Conservation (phyloP, 30 jellyfish, hydroid and myxozoan species). For the Cassiopea xamachana region DNA sequence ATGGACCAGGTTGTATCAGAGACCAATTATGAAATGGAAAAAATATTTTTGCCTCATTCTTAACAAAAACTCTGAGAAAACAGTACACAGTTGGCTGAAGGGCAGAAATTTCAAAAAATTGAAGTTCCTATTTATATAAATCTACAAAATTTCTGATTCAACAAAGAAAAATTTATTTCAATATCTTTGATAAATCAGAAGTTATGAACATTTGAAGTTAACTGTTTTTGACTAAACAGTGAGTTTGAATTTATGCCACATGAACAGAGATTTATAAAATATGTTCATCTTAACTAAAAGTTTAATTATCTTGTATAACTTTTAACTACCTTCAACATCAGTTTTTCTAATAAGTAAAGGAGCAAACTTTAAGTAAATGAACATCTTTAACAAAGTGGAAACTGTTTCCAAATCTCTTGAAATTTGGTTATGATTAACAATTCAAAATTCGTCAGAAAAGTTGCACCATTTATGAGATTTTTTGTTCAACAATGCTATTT, state of each 20-base stretch:
- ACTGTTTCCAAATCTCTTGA: background rate
- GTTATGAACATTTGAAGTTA: no score
- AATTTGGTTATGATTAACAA: background rate
- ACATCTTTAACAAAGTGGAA: background rate
- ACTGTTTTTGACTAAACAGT: background rate
- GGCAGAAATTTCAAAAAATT: background rate
- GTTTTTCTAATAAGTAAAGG: background rate
- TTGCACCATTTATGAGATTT: background rate
- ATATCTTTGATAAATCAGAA: no score
- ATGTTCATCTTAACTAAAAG: background rate
- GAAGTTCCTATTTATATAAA: background rate
- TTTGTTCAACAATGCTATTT: background rate
- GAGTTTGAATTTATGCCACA: background rate
- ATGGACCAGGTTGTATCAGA: no score
- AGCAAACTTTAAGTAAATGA: background rate
- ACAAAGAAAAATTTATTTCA: no score
- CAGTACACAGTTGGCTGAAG: background rate
- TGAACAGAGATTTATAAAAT: no score
- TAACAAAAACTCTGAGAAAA: no score
- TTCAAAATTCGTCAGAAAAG: background rate
- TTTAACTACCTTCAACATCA: no score
- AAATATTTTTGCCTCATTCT: no score
- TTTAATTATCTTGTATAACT: background rate
- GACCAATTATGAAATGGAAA: no score
- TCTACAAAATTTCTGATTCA: background rate